phyloP scores from a whole-genome alignment of 2,113 vertebrate genomes.

The Brachirus orientalis region DNA sequence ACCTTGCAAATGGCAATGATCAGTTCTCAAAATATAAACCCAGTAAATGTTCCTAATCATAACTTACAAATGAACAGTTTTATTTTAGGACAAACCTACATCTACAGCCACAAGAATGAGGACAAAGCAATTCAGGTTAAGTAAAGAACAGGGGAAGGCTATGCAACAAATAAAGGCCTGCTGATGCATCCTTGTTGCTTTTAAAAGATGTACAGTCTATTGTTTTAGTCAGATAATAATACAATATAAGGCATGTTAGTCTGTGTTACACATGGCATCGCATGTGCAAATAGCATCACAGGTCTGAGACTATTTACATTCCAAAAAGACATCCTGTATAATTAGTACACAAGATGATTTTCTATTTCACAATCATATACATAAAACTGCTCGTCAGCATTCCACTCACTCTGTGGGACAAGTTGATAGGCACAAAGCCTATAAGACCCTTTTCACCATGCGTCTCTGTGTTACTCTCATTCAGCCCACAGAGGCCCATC shows the following conservation, averaged over 20 bases:
- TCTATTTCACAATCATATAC: not conserved
- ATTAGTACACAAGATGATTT: not conserved
- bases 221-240: too few relatives aligned
- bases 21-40: not conserved
- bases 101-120: not conserved
- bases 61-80: constrained; percentile 28
- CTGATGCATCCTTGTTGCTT: constrained; percentile 18
- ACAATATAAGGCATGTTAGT: too few relatives aligned
- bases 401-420: too few relatives aligned
- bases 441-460: too few relatives aligned
- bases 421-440: too few relatives aligned
- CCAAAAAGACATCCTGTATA: not conserved
- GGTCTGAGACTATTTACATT: not conserved
- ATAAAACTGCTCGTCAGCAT: not conserved
- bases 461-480: not conserved
- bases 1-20: too few relatives aligned
- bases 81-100: constrained; percentile 2
- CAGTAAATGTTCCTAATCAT: constrained; percentile 17
- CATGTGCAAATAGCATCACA: too few relatives aligned
- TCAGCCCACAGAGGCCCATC: not conserved
- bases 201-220: too few relatives aligned
- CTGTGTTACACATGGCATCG: too few relatives aligned
- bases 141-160: not conserved
- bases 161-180: constrained; percentile 7
- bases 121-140: constrained; percentile 27